Evolutionary conservation across 2,888 invertebrate species (phyloP), one percentile per base, ranked within the genome.

Genomic region (Lydus trimaculatus): DNA sequence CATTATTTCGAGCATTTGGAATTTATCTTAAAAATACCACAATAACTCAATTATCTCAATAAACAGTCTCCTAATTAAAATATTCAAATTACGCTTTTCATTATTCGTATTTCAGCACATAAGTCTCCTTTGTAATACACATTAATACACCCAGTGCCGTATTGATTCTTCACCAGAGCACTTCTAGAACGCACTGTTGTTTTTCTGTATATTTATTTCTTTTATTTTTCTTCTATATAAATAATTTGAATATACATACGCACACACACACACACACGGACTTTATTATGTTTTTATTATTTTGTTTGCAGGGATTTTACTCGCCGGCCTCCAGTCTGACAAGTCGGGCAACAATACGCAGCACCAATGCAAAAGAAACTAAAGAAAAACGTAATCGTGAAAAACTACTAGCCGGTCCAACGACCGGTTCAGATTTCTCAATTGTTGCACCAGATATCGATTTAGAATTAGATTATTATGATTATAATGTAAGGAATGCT

Each of bases 401-500:
- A 71, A 88, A 88, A 73, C 83, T 91, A 9, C 85, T 93, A 31
- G 89, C 89, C 6, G 88, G 90, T 3, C 89, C 90, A 2, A 79
- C 80, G 4, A 74, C 75, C 7, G 90, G 91, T 0, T 94, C 94
- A 0, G 95, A 95, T 80, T 91, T 94, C 76, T 94, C 94, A 63
- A 86, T 95, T 31, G 87, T 88, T 0, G 91, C 90, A 5, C 92
- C 90, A 59, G 93, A 93, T 61, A 88, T 88, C 59, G 95, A 95
- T 79, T 87, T 95, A 79, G 95, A 95, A 84, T 87, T 95, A 73
- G 95, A 95, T 82, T 95, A 95, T 80, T 95, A 95, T 81, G 95
- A 95, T 81, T 95, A 95, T 79, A 94, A 95, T 86, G 95, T 95
- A 8, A 91, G 92, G 62, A 95, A 95, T 81, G 90, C 90, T 0